Evolutionary conservation across 2,113 vertebrate species (phyloP), one percentile per base, ranked within the genome.

Genomic region (Gavia stellata): DNA sequence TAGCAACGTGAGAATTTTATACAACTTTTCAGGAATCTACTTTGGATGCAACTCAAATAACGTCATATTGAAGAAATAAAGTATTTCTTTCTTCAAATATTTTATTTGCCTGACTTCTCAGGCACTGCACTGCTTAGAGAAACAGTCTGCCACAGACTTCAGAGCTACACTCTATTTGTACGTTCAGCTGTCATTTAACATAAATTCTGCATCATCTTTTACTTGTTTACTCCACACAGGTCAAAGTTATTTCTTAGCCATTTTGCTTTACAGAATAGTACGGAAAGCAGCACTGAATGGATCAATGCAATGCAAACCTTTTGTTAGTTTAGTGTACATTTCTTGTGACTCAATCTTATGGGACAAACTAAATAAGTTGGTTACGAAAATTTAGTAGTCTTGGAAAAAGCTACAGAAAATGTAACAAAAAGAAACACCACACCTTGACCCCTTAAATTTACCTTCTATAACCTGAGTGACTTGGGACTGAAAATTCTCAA

Each of bases 381-480:
- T 85, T 70, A 71, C 61, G 47, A 66, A 68, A 56, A 36, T 28
- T 13, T 29, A 83, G 40, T n/a, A 13, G 29, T 28, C 55, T 73
- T 79, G 42, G 63, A 29, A 75, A 66, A 90, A 63, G 61, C 77
- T 89, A 86, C 62, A 91, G 84, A 45, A 82, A 94, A 82, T 1
- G 13, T 55, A 92, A 95, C 59, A 85, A 87, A 62, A 71, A 91
- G 40, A 85, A 38, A 77, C 77, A 93, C 83, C 89, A 93, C 92
- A 86, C 75, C 70, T 74, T 12, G 47, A 73, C 62, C 95, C 89
- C 92, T 96, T 90, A 81, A 81, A 95, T 97, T 98, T 97, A 99
- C 98, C 98, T 98, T 99, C 98, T 94, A 99, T 98, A 95, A 99
- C 98, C 97, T 99, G 98, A 75, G 98, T 97, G 50, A 99, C 98